Percentiles rank a stretch among this genome's conserved stretches.
Conservation (phyloP, 2,888 invertebrate genomes). For the Eristalis pertinax region DNA sequence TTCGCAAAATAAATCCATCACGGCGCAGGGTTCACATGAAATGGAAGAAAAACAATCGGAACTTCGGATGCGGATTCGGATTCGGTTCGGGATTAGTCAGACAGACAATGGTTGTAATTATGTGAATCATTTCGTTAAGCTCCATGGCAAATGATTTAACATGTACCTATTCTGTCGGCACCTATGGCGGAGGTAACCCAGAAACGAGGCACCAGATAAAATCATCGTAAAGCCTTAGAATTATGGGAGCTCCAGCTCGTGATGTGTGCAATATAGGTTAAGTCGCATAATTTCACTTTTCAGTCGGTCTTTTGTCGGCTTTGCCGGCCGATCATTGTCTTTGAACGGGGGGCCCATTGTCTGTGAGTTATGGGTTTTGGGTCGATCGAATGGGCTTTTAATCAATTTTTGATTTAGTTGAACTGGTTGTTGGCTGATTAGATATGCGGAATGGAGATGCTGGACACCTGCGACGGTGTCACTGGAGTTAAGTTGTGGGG, state of each 20-base stretch:
- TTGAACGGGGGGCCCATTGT: neutral
- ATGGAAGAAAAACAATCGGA: neutral
- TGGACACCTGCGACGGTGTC: neutral
- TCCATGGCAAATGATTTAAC: neutral
- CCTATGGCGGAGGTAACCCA: neutral
- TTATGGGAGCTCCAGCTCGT: neutral
- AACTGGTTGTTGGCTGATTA: neutral
- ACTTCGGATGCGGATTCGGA: constrained; percentile 13
- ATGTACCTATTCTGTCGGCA: neutral
- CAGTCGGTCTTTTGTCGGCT: constrained; percentile 9
- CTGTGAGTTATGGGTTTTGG: neutral
- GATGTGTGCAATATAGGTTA: constrained; percentile 14
- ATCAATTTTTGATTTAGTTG: neutral
- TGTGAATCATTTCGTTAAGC: constrained; percentile 6
- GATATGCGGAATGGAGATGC: neutral
- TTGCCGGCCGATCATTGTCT: neutral
- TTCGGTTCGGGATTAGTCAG: neutral
- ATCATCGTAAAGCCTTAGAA: neutral
- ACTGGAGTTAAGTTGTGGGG: neutral
- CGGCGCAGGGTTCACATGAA: neutral
- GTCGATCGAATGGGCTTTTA: neutral
- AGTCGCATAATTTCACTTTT: constrained; percentile 19
- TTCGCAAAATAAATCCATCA: neutral
- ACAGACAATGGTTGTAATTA: constrained; percentile 8
- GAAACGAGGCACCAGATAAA: neutral